Conservation (phyloP, 2,797 vertebrate species). For the Hypotaenidia okinawae region DNA sequence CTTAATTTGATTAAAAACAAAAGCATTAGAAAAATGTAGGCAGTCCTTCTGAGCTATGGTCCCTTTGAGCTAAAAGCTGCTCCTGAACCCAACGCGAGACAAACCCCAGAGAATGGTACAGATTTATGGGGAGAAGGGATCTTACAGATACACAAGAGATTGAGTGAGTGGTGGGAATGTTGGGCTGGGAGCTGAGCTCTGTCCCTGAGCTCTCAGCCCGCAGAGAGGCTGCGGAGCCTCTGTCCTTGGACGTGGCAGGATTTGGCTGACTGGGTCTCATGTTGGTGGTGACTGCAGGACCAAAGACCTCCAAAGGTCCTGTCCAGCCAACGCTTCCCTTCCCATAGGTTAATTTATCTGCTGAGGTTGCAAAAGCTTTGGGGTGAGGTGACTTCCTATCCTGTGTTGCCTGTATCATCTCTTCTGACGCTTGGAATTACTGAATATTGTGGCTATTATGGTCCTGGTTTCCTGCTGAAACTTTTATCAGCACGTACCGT, state of each 20-base stretch:
- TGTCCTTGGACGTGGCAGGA: not conserved
- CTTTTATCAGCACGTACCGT: rapidly evolving
- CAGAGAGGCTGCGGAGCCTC: rapidly evolving
- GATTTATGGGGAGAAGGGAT: conserved; percentile 8
- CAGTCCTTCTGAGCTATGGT: conserved; percentile 31
- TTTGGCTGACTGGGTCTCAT: rapidly evolving
- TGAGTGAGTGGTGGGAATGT: not conserved
- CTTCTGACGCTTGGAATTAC: not conserved
- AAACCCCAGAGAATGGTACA: not conserved
- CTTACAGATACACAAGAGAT: not conserved
- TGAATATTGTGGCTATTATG: rapidly evolving
- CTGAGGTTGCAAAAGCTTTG: not conserved
- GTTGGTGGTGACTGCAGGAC: not conserved
- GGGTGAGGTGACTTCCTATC: not conserved
- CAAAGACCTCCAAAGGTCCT: not conserved
- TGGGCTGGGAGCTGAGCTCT: not conserved
- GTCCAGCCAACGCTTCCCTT: not conserved
- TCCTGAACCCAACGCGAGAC: not conserved
- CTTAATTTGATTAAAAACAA: conserved; percentile 51
- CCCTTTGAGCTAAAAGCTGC: conserved; percentile 34
- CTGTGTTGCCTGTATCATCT: not conserved
- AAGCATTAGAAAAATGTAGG: conserved; percentile 44
- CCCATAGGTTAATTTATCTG: not conserved
- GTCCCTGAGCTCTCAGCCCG: not conserved
- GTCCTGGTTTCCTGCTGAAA: not conserved